These are phyloP conservation scores for Aleiodes leptofemur DNA, from an alignment of 2,888 invertebrate species.

Conservation along the genomic window DNA sequence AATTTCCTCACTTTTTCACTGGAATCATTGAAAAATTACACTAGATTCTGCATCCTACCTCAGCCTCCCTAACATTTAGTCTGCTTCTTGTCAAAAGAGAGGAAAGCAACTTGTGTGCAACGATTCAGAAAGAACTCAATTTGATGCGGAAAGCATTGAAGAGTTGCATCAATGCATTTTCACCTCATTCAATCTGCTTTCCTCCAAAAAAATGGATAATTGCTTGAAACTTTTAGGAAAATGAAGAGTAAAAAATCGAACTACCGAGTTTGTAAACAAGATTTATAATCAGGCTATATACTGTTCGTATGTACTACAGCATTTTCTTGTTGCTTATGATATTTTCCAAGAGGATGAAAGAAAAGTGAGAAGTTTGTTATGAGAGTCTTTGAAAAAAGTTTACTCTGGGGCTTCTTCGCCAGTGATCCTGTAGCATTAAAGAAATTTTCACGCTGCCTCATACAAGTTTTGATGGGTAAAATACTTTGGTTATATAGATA, in stretches of 20 bases:
- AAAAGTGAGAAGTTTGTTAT: slow-evolving; percentile 48
- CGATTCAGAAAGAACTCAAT: no score
- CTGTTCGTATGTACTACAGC: background rate
- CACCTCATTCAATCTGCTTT: slow-evolving; percentile 12
- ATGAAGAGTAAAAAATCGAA: slow-evolving; percentile 9
- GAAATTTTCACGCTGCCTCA: slow-evolving; percentile 44
- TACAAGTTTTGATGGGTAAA: slow-evolving; percentile 37
- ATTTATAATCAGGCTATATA: slow-evolving; percentile 43
- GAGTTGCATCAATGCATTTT: slow-evolving; percentile 7
- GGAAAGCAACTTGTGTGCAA: no score
- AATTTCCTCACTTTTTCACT: no score
- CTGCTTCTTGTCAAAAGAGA: no score
- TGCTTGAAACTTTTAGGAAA: background rate
- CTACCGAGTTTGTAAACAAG: slow-evolving; percentile 40
- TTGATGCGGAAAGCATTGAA: background rate
- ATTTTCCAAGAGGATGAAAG: slow-evolving; percentile 24
- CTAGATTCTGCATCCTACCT: no score
- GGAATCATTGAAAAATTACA: no score
- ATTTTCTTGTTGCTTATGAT: background rate
- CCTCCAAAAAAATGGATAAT: slow-evolving; percentile 16
- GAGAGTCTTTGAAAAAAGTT: slow-evolving; percentile 37
- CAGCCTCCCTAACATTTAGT: no score
- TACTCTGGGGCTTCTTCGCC: slow-evolving; percentile 21
- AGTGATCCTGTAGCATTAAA: slow-evolving; percentile 37
- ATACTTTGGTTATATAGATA: slow-evolving; percentile 29